A percentile compares a stretch with the other conserved stretches of the same genome.
phyloP scores from a whole-genome alignment of 2,113 vertebrate genomes.

The Gymnocephalus cernua region DNA sequence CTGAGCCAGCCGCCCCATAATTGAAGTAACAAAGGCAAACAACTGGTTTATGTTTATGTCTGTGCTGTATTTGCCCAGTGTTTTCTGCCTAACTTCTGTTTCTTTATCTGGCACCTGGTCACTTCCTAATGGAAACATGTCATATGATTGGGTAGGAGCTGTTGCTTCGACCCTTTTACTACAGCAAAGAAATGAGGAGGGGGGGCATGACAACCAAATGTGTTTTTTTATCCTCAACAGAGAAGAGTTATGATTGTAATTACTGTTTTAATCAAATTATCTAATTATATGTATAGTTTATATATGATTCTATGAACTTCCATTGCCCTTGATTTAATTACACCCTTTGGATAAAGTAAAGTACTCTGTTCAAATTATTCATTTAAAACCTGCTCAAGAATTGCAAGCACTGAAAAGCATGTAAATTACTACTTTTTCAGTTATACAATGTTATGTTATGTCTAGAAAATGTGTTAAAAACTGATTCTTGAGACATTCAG shows the following conservation, averaged over 20 bases:
- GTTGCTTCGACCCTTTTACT: not conserved
- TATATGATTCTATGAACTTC: not conserved
- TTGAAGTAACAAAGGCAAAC: constrained; percentile 5
- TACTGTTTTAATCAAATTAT: not conserved
- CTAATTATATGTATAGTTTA: not conserved
- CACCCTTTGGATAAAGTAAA: not conserved
- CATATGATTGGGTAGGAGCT: not conserved
- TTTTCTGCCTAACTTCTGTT: not conserved
- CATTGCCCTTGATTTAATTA: not conserved
- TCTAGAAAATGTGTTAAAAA: not conserved
- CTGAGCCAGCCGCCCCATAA: not conserved
- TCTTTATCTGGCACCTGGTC: not conserved
- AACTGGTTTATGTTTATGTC: not conserved
- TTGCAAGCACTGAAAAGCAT: not conserved
- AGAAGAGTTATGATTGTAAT: too few relatives aligned
- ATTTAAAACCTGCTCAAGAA: not conserved
- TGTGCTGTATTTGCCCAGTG: not conserved
- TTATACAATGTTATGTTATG: not conserved
- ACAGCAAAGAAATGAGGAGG: not conserved
- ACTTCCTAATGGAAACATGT: constrained; percentile 2
- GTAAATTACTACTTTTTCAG: too few relatives aligned
- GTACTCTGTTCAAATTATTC: not conserved
- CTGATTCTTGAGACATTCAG: not conserved
- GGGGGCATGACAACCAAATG: too few relatives aligned
- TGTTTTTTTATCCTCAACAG: too few relatives aligned